Base-by-base conservation (phyloP, 2,113 vertebrate genomes). In the Sebastes fasciatus region DNA sequence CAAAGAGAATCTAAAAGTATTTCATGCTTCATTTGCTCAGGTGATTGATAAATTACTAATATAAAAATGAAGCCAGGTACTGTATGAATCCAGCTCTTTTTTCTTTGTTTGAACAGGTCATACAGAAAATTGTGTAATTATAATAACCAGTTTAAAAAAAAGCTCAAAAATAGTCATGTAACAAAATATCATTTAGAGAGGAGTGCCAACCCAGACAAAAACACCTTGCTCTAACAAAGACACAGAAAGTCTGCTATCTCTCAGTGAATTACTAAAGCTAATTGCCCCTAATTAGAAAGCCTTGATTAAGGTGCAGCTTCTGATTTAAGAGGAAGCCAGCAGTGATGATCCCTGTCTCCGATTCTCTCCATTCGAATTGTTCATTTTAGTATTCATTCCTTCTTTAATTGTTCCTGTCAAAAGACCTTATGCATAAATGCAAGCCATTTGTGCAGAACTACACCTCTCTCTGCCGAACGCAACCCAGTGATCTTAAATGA, bases 251-350 rank as follows among this genome's bases (percentile, higher is more conserved):
- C 85, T 94, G 89, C 89, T 88, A 79, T 85, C 83, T 87, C 77
- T 93, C 70, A 88, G 80, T 91, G 91, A 89, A 94, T 94, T 81
- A 94, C 88, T 91, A 87, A 86, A 90, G 87, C 80, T 96, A 95
- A 96, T 95, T 96, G 90, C 89, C 88, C 83, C 83, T 92, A 93
- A 95, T 95, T 89, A 95, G 93, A 89, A 72, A 92, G 92, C 88
- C 86, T 91, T 94, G 94, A 95, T 96, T 94, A 90, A 94, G 89
- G 90, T 92, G 86, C 89, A 83, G 88, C 77, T 86, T 92, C 76
- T 92, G 89, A 95, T 94, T 94, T 92, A 88, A 81, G 69, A 82
- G 86, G 87, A 84, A 90, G 87, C 84, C 87, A 81, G 65, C 84
- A 86, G 85, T 77, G 87, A 90, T 89, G 87, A 91, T 91, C 78